phyloP scores from a whole-genome alignment of 2,113 vertebrate species.

The Paradoxurus hermaphroditus region DNA sequence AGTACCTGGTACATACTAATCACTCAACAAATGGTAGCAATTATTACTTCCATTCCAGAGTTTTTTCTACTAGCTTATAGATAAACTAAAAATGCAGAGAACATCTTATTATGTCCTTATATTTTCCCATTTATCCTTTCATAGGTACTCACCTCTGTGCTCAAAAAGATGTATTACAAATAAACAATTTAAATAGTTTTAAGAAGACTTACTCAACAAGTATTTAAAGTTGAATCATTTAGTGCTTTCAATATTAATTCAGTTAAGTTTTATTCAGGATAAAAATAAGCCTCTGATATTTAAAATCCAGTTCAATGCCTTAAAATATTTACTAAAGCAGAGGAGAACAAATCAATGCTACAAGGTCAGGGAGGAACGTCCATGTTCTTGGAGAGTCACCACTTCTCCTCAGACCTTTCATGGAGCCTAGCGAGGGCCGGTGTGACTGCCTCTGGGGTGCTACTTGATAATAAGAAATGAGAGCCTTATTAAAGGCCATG shows the following conservation, averaged over 20 bases:
- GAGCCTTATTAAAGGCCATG: not conserved
- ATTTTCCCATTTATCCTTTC: not conserved
- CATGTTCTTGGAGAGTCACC: constrained; percentile 46
- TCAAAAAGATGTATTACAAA: not conserved
- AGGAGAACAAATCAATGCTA: constrained; percentile 67
- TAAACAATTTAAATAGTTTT: not conserved
- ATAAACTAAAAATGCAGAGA: not conserved
- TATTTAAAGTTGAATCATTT: constrained; percentile 44
- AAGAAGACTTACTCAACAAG: constrained; percentile 28
- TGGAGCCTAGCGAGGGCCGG: not conserved
- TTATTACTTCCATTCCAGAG: not conserved
- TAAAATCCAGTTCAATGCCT: constrained; percentile 57
- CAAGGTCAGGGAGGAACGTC: constrained; percentile 43
- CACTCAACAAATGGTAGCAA: not conserved
- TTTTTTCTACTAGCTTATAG: not conserved
- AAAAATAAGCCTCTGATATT: constrained; percentile 67
- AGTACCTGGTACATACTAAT: not conserved
- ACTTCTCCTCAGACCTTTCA: not conserved
- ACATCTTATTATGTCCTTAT: not conserved
- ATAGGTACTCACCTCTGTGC: not conserved
- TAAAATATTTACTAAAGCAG: constrained; percentile 71
- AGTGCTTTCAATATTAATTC: constrained; percentile 50
- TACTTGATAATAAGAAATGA: not conserved
- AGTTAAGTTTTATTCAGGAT: constrained; percentile 39
- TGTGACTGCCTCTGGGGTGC: not conserved